Conservation (phyloP, 2,113 vertebrate species). For the Sylvilagus bachmani region DNA sequence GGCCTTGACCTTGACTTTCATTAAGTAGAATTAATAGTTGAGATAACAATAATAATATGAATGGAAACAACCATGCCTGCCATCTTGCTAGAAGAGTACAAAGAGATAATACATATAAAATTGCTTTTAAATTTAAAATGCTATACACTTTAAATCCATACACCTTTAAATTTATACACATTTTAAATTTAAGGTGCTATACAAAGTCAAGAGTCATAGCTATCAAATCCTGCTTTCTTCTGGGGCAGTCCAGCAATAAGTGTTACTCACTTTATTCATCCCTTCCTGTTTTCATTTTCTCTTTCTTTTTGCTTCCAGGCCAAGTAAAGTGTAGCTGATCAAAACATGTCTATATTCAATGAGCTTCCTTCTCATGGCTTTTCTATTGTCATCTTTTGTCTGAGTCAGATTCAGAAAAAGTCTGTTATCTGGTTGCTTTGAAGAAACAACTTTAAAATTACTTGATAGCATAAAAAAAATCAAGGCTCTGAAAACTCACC, state of each 20-base stretch:
- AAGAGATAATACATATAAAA: background rate
- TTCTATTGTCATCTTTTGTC: background rate
- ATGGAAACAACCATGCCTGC: background rate
- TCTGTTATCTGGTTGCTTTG: conserved; percentile 1
- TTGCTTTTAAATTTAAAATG: background rate
- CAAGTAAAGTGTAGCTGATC: background rate
- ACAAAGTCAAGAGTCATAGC: background rate
- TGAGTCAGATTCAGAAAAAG: background rate
- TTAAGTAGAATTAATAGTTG: conserved; percentile 8
- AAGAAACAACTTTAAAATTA: conserved; percentile 43
- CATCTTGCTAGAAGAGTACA: background rate
- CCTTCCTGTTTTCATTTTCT: background rate
- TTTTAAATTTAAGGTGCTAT: background rate
- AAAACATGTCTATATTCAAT: background rate
- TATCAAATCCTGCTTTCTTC: background rate
- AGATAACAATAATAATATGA: background rate
- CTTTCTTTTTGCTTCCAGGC: background rate
- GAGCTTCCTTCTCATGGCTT: background rate
- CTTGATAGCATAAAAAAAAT: background rate
- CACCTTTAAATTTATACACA: too few species aligned
- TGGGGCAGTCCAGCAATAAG: background rate
- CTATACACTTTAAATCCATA: background rate
- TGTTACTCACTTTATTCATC: background rate
- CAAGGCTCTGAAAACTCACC: background rate
- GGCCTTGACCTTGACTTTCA: background rate